Conservation (phyloP, 2,113 vertebrate species). For the Scolopax mira region DNA sequence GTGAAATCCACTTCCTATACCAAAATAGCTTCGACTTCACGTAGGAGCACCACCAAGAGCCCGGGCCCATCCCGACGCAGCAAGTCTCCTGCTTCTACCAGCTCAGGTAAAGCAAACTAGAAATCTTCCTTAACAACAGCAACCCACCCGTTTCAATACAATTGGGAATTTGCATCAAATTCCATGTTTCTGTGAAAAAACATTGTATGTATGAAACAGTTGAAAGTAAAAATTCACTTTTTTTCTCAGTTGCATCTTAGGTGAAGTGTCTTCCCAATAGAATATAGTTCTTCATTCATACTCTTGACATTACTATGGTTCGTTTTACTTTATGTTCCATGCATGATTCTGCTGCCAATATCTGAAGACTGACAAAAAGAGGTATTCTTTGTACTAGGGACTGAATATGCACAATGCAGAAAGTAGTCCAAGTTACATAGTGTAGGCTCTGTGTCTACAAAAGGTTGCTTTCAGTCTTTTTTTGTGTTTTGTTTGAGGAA, state of each 20-base stretch:
- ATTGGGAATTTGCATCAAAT: not conserved
- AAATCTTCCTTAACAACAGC: not conserved
- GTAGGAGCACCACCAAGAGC: conserved; percentile 85
- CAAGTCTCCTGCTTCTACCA: conserved; percentile 92
- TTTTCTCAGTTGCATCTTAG: not conserved
- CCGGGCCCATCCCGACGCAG: conserved; percentile 88
- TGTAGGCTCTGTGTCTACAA: not conserved
- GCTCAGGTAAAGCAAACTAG: conserved; percentile 83
- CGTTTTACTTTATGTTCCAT: not conserved
- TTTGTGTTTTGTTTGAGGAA: not conserved
- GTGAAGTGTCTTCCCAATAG: not conserved
- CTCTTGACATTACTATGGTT: not conserved
- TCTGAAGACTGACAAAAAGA: not conserved
- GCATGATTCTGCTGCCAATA: not conserved
- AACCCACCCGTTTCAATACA: not conserved
- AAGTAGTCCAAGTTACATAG: not conserved
- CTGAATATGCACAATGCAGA: not conserved
- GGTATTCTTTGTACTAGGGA: not conserved
- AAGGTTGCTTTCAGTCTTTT: not conserved
- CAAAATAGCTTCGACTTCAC: conserved; percentile 86
- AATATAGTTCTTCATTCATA: not conserved
- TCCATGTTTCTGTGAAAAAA: not conserved
- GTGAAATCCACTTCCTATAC: conserved; percentile 95
- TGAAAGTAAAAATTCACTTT: not conserved
- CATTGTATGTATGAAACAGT: not conserved